These are phyloP conservation scores for Trichacis sp. DNA, from an alignment of 2,888 invertebrate genomes.

Conservation along the genomic window DNA sequence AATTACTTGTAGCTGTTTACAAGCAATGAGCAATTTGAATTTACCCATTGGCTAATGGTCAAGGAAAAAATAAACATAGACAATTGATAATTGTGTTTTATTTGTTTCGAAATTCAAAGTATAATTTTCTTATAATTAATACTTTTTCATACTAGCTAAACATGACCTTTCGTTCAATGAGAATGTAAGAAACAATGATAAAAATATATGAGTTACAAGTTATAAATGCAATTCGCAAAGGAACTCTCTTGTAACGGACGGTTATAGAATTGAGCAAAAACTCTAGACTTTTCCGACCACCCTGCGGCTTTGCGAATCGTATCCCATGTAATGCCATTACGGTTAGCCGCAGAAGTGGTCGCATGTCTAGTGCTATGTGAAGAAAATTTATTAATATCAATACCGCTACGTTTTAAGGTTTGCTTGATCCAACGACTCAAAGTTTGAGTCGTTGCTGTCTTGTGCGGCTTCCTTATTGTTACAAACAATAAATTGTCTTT, in stretches of 20 bases:
- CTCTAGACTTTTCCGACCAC: slow-evolving; percentile 42
- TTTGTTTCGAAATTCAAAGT: too few species aligned
- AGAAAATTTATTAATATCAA: neutral
- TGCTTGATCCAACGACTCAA: neutral
- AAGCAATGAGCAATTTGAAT: neutral
- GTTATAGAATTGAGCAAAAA: slow-evolving; percentile 47
- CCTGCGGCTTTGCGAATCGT: slow-evolving; percentile 44
- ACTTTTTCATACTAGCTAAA: too few species aligned
- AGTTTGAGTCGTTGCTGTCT: neutral
- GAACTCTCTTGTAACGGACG: neutral
- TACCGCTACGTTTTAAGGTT: neutral
- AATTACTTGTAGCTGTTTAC: slow-evolving; percentile 16
- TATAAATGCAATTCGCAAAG: neutral
- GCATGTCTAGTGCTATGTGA: slow-evolving; percentile 38
- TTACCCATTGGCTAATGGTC: neutral
- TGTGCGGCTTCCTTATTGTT: slow-evolving; percentile 13
- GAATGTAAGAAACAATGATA: too few species aligned
- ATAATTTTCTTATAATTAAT: too few species aligned
- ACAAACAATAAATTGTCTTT: neutral
- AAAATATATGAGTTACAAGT: neutral
- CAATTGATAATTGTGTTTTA: too few species aligned
- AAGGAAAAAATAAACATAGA: too few species aligned
- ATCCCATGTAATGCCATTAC: slow-evolving; percentile 42
- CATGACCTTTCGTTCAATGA: too few species aligned
- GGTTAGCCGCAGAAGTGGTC: slow-evolving; percentile 44